A percentile compares a stretch with the other conserved stretches of the same genome.
Evolutionary conservation across 1,140 invertebrate genomes (phyloP).

Genomic region (Asobara japonica): DNA sequence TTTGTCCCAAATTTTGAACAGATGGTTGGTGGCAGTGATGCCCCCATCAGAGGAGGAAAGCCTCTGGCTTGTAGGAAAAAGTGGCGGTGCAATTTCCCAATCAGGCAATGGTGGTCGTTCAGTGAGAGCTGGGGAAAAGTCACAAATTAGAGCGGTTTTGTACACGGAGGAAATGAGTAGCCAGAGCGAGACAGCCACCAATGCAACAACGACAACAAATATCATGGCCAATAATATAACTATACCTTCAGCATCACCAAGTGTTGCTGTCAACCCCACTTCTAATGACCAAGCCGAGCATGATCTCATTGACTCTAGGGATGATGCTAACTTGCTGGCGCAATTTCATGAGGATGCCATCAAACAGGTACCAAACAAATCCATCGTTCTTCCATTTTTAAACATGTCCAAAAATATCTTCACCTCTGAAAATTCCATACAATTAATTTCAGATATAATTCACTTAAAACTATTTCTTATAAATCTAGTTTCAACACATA

Average conservation of each 20-base stretch:
- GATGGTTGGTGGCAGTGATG: slow-evolving; percentile 62
- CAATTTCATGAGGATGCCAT: slow-evolving; percentile 81
- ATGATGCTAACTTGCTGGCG: slow-evolving; percentile 71
- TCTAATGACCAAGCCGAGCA: slow-evolving; percentile 59
- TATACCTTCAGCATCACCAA: slow-evolving; percentile 26
- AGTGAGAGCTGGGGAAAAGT: slow-evolving; percentile 37
- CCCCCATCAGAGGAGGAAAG: slow-evolving; percentile 63
- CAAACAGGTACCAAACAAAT: slow-evolving; percentile 68
- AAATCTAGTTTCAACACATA: too few species aligned
- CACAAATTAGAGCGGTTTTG: slow-evolving; percentile 41
- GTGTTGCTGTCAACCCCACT: slow-evolving; percentile 50
- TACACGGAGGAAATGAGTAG: slow-evolving; percentile 59
- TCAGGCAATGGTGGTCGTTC: slow-evolving; percentile 40
- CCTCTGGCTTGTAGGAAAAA: slow-evolving; percentile 57
- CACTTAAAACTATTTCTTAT: too few species aligned
- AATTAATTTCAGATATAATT: too few species aligned
- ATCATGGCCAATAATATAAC: too few species aligned
- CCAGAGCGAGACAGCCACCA: slow-evolving; percentile 31
- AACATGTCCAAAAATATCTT: too few species aligned
- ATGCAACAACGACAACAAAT: neutral
- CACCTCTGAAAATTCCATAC: too few species aligned
- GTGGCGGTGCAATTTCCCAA: slow-evolving; percentile 41
- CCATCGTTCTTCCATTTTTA: too few species aligned
- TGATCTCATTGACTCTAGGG: slow-evolving; percentile 55
- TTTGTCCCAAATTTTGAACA: slow-evolving; percentile 28